A percentile compares a stretch with the other conserved stretches of the same genome.
phyloP scores from a whole-genome alignment of 2,113 vertebrate species.

The Bos javanicus region DNA sequence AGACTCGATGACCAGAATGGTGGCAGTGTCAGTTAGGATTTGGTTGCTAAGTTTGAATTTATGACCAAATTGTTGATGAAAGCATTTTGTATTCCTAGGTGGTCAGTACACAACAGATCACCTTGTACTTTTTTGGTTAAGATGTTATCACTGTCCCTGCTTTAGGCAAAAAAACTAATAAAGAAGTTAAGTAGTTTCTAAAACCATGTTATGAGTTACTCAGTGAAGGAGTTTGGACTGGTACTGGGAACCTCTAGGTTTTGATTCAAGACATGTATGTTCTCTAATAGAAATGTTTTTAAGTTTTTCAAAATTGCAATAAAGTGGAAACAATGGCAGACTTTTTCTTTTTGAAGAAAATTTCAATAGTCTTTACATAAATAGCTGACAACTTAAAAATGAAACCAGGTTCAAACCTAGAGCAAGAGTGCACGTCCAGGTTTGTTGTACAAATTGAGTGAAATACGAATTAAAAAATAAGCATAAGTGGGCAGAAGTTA shows the following conservation, averaged over 20 bases:
- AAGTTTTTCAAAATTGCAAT: neutral
- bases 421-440: neutral
- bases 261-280: neutral
- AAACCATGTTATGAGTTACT: neutral
- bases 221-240: neutral
- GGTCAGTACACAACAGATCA: neutral
- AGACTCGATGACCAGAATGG: neutral
- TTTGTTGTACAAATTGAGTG: neutral
- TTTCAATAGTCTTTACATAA: neutral
- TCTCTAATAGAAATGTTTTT: neutral
- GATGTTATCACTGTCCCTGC: neutral
- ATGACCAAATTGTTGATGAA: neutral
- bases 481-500: neutral
- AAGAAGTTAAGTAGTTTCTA: neutral
- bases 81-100: neutral
- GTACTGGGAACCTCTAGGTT: neutral
- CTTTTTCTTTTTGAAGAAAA: neutral
- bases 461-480: slow-evolving; percentile 33
- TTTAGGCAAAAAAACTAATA: neutral
- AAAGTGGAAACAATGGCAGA: neutral
- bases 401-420: neutral
- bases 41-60: neutral
- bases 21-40: neutral
- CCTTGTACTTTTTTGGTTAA: neutral
- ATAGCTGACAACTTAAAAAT: neutral